Evolutionary conservation across 2,888 invertebrate species (phyloP), one percentile per base, ranked within the genome.

Genomic region (Steromphala cineraria): DNA sequence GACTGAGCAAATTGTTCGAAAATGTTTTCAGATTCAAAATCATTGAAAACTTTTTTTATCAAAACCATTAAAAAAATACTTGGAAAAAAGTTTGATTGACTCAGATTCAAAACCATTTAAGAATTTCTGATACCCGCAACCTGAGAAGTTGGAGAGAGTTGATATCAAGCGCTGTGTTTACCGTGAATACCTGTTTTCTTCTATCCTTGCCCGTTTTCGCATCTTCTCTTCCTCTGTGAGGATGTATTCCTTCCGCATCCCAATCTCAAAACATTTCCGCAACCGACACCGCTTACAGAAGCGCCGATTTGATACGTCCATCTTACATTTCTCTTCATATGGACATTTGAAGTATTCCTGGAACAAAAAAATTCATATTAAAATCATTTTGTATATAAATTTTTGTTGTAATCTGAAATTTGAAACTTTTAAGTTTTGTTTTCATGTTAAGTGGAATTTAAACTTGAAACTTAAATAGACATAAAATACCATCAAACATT

Each of bases 201-300:
- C 97, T 83, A 98, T 98, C 93, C 98, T 98, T 83, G 96, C 95
- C 75, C 97, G 94, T 92, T 98, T 98, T 78, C 91, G 84, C 81
- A 90, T 90, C 86, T 94, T 93, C 91, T 99, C 98, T 89, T 98
- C 97, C 80, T 99, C 99, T 0, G 98, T 97, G 96, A 99, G 97
- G 19, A 99, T 99, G 92, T 98, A 97, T 90, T 99, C 99, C 91
- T 98, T 98, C 86, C 98, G 96, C 99, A 99, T 99, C 0, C 99
- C 99, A 82, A 99, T 97, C 84, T 96, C 94, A 87, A 99, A 96
- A 92, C 99, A 99, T 93, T 99, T 99, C 91, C 97, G 96, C 82
- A 99, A 94, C 0, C 99, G 96, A 93, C 99, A 99, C 94, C 97
- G 97, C 92, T 99, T 99, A 94, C 99, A 99, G 93, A 99, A 99